Evolutionary conservation across 2,113 vertebrate genomes (phyloP), one percentile per base, ranked within the genome.

Genomic region (Gavia stellata): DNA sequence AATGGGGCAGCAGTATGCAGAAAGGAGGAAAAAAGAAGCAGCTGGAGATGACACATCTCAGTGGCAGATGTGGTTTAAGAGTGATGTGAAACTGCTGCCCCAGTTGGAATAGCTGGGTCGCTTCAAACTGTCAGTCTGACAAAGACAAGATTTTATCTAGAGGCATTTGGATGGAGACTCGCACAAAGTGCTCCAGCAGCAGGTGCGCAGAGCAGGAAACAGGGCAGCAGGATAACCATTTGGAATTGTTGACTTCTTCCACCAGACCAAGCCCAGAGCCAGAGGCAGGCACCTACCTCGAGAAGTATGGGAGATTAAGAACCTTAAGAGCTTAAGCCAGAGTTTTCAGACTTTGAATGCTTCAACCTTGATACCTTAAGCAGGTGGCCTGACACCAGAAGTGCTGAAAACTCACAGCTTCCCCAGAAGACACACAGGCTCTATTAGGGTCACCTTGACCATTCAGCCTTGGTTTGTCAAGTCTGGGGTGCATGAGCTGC

Each of bases 131-230:
- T 16, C 25, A 44, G 12, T 82, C 52, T 80, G 33, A 53, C 25
- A 38, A 82, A 85, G 47, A 16, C 9, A 78, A 52, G 52, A 34
- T 21, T 86, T 67, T 24, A 55, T 34, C 67, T n/a, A 42, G 14
- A 56, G 34, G 31, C 5, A 4, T 77, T 40, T 0, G 0, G n/a
- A 73, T 34, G 7, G 36, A 83, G 58, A 84, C 31, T 68, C 5
- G 1, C 28, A 74, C 34, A 21, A 84, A 75, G 24, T 17, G 61
- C 50, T 73, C 14, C 34, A 70, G 83, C 42, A 78, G 44, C 65
- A 72, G 17, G 34, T n/a, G 14, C 3, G 4, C 2, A 66, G 21
- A 81, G 78, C 34, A 72, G 53, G 20, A 68, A 47, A 61, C 40
- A 42, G 31, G 14, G 19, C 58, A 81, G 67, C 2, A 1, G 29